These are phyloP conservation scores for Orius laevigatus DNA, from an alignment of 1,140 invertebrate species.

Conservation along the genomic window DNA sequence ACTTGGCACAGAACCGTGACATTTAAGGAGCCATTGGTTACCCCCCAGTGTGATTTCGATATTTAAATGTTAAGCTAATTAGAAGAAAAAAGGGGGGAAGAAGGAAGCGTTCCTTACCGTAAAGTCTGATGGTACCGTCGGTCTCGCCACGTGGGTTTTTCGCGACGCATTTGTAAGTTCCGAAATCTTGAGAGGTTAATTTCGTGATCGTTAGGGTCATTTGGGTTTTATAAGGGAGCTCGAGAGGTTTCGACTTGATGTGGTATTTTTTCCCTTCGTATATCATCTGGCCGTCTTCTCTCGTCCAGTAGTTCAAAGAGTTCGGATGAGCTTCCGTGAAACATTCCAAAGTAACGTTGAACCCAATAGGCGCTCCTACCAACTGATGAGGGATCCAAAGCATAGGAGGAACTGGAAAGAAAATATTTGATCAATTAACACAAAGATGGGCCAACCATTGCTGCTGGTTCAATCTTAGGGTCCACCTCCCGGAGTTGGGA, in stretches of 20 bases:
- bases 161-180: conserved; percentile 79
- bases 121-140: conserved; percentile 75
- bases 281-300: conserved; percentile 74
- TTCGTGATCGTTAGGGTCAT: conserved; percentile 63
- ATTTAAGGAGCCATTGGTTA: neutral
- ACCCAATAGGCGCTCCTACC: conserved; percentile 62
- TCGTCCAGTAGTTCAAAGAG: conserved; percentile 81
- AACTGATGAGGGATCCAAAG: conserved; percentile 79
- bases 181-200: conserved; percentile 58
- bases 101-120: conserved; percentile 45
- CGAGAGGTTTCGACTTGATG: conserved; percentile 34
- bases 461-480: too few species aligned
- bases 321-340: conserved; percentile 79
- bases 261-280: conserved; percentile 69
- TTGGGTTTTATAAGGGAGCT: conserved; percentile 62
- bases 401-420: conserved; percentile 68
- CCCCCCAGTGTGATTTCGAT: neutral
- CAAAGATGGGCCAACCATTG: too few species aligned
- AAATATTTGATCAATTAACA: neutral
- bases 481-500: too few species aligned
- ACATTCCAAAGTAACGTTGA: conserved; percentile 71
- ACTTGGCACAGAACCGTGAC: conserved; percentile 6
- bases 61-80: conserved; percentile 9
- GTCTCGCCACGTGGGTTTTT: conserved; percentile 86
- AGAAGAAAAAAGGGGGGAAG: neutral